phyloP scores from a whole-genome alignment of 2,888 invertebrate species.

The Polydrusus tereticollis region DNA sequence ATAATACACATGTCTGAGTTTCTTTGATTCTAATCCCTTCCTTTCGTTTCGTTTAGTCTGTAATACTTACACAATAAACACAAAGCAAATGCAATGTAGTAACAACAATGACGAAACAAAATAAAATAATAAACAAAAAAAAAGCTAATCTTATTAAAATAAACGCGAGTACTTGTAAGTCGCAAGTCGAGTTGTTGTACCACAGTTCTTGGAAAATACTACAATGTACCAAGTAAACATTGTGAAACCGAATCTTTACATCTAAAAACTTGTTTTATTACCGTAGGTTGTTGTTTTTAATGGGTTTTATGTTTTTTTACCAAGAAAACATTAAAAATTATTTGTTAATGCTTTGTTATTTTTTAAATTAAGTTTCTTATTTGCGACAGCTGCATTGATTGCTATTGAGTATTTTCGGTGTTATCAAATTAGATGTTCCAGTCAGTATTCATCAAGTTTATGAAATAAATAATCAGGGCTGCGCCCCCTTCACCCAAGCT shows the following conservation, averaged over 20 bases:
- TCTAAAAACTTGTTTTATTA: slow-evolving; percentile 41
- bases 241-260: slow-evolving; percentile 31
- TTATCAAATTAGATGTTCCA: no score
- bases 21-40: slow-evolving; percentile 3
- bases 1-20: not conserved
- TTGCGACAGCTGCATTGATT: not conserved
- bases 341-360: slow-evolving; percentile 24
- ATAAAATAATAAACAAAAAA: slow-evolving; percentile 15
- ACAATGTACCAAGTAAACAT: slow-evolving; percentile 45
- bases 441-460: no score
- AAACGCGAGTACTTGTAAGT: not conserved
- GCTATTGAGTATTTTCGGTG: no score
- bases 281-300: slow-evolving; percentile 29
- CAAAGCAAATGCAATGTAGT: slow-evolving; percentile 17
- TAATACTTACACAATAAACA: slow-evolving; percentile 8
- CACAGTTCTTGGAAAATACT: slow-evolving; percentile 33
- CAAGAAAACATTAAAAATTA: slow-evolving; percentile 28
- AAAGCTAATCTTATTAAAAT: slow-evolving; percentile 13
- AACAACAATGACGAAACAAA: slow-evolving; percentile 4
- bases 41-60: slow-evolving; percentile 7
- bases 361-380: slow-evolving; percentile 14
- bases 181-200: slow-evolving; percentile 1
- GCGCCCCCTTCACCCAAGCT: no score
- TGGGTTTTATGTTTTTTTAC: slow-evolving; percentile 36
- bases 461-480: no score